Conservation (phyloP, 92 coral and sea anemone species). For the Epizoanthus stellaris region DNA sequence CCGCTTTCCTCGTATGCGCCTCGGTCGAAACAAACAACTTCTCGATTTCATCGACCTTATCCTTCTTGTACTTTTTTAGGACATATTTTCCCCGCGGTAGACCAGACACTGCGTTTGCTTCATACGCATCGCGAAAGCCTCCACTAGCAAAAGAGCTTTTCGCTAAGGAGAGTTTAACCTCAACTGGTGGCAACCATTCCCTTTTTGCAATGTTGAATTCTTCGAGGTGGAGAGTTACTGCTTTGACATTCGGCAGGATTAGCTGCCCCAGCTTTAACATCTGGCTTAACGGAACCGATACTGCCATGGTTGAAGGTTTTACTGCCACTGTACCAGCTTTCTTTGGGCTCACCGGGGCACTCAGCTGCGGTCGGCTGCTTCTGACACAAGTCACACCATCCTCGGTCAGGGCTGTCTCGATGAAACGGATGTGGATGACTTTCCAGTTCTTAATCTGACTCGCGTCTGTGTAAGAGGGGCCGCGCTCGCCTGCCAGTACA, state of each 20-base stretch:
- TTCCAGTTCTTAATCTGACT: constrained; percentile 64
- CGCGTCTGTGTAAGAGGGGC: constrained; percentile 50
- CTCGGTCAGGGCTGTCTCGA: not conserved
- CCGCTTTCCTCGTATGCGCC: constrained; percentile 46
- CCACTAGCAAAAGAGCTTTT: too few relatives aligned
- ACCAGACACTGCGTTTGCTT: constrained; percentile 37
- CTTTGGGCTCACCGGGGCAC: too few relatives aligned
- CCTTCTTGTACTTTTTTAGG: constrained; percentile 47
- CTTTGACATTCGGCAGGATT: constrained; percentile 57
- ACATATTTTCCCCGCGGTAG: constrained; percentile 38
- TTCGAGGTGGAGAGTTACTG: constrained; percentile 59
- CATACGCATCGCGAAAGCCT: constrained; percentile 32
- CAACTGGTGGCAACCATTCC: constrained; percentile 54
- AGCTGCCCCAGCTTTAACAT: constrained; percentile 65
- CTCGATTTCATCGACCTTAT: constrained; percentile 32
- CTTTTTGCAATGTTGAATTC: constrained; percentile 52
- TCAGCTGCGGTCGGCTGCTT: too few relatives aligned
- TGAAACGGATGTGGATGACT: constrained; percentile 52
- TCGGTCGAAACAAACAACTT: constrained; percentile 43
- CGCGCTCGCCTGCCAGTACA: constrained; percentile 57
- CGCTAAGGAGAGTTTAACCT: too few relatives aligned
- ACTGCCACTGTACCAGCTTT: not conserved
- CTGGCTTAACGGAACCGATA: constrained; percentile 64
- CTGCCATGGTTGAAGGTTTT: constrained; percentile 19
- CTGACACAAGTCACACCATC: too few relatives aligned